Percentiles rank a stretch among this genome's conserved stretches.
These are phyloP conservation scores for Olivierus martensii DNA, from an alignment of 1,140 invertebrate genomes.

Conservation along the genomic window DNA sequence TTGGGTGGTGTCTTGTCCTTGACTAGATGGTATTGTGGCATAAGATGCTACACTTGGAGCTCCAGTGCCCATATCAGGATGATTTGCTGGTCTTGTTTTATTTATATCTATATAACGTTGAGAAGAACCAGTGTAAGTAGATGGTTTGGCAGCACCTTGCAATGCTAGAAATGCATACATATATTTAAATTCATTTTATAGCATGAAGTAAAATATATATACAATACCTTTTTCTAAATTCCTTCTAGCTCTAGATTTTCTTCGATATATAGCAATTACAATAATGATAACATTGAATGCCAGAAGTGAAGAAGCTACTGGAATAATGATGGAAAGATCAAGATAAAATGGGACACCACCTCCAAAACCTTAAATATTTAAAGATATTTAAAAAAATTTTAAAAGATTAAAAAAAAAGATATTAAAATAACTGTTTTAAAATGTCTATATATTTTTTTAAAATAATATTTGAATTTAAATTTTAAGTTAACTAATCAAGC, in stretches of 20 bases:
- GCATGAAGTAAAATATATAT: neutral
- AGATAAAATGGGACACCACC: conserved; percentile 4
- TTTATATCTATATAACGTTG: conserved; percentile 15
- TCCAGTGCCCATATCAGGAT: conserved; percentile 4
- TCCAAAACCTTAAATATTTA: neutral
- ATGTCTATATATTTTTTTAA: no score
- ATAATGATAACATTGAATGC: conserved; percentile 13
- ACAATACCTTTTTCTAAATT: conserved; percentile 13
- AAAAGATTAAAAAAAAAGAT: no score
- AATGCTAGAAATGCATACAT: conserved; percentile 3
- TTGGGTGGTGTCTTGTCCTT: conserved; percentile 6
- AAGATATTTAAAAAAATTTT: no score
- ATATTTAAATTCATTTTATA: neutral
- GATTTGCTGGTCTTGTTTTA: conserved; percentile 5
- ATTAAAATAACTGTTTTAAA: no score
- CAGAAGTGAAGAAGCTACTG: conserved; percentile 12
- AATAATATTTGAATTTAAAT: no score
- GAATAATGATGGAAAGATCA: conserved; percentile 14
- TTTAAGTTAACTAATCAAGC: no score
- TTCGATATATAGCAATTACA: conserved; percentile 11
- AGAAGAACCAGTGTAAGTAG: conserved; percentile 6
- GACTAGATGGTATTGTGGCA: conserved; percentile 9
- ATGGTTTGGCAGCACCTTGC: conserved; percentile 6
- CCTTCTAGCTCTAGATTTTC: conserved; percentile 9
- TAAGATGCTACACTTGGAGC: conserved; percentile 7